These are phyloP conservation scores for Cisticola juncidis DNA, from an alignment of 2,113 vertebrate species.

Conservation along the genomic window DNA sequence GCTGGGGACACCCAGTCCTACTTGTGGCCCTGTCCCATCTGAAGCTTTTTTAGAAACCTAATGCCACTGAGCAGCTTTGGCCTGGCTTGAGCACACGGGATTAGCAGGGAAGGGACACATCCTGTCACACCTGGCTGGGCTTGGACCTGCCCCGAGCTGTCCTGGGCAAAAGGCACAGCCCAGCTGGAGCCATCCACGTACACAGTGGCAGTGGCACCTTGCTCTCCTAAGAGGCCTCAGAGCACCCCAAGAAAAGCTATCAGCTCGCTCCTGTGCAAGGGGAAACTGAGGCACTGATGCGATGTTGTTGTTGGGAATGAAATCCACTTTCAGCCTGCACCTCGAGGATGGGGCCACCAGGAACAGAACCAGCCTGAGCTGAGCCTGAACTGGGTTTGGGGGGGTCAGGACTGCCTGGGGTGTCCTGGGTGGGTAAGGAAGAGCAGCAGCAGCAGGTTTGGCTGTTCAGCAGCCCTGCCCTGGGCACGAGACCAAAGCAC, in stretches of 20 bases:
- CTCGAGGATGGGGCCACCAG: rapidly evolving
- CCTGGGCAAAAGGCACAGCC: neutral
- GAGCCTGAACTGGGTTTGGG: neutral
- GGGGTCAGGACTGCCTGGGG: neutral
- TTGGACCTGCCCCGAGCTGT: neutral
- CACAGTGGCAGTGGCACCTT: neutral
- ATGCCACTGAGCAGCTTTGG: constrained; percentile 22
- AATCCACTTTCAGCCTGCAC: neutral
- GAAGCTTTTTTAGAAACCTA: neutral
- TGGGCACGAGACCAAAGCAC: neutral
- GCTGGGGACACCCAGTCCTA: neutral
- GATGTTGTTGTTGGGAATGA: rapidly evolving
- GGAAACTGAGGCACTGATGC: neutral
- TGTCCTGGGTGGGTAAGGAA: neutral
- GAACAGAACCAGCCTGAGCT: neutral
- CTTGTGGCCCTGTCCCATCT: neutral
- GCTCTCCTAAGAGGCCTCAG: neutral
- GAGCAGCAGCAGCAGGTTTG: rapidly evolving
- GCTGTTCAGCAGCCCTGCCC: neutral
- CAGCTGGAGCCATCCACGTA: neutral
- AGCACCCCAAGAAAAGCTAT: neutral
- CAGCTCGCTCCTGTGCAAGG: rapidly evolving
- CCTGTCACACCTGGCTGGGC: rapidly evolving
- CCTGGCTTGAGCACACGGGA: rapidly evolving
- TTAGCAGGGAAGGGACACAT: neutral